phyloP scores from a whole-genome alignment of 2,888 invertebrate genomes.

The Rambutsinella grinnellia region DNA sequence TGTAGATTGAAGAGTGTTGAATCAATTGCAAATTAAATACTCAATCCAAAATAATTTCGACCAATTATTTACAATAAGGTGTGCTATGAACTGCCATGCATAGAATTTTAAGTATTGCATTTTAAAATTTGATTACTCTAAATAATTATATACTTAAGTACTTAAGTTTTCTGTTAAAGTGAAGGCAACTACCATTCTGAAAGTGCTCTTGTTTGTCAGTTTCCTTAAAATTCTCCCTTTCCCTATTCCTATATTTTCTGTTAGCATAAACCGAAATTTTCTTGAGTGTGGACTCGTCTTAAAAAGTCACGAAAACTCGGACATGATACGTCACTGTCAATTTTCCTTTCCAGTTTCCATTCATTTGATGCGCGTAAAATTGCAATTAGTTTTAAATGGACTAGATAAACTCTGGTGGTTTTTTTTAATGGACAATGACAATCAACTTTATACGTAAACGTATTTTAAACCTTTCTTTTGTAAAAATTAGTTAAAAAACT shows the following conservation, averaged over 20 bases:
- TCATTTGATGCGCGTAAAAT: neutral
- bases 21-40: too few relatives aligned
- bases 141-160: too few relatives aligned
- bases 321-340: neutral
- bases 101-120: too few relatives aligned
- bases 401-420: neutral
- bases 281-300: too few relatives aligned
- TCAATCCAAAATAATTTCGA: too few relatives aligned
- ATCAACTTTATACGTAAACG: neutral
- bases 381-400: neutral
- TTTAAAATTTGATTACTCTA: too few relatives aligned
- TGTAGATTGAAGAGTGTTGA: too few relatives aligned
- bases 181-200: constrained; percentile 55
- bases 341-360: constrained; percentile 1
- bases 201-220: constrained; percentile 56
- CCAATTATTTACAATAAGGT: too few relatives aligned
- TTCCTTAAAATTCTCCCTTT: constrained; percentile 1
- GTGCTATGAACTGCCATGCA: too few relatives aligned
- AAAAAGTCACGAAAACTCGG: too few relatives aligned
- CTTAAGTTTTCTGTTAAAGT: constrained; percentile 29
- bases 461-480: neutral
- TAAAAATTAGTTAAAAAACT: neutral
- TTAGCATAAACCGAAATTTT: too few relatives aligned
- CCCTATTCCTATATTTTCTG: neutral
- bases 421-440: constrained; percentile 5